phyloP scores from a whole-genome alignment of 2,113 vertebrate species.

The Ictalurus furcatus region DNA sequence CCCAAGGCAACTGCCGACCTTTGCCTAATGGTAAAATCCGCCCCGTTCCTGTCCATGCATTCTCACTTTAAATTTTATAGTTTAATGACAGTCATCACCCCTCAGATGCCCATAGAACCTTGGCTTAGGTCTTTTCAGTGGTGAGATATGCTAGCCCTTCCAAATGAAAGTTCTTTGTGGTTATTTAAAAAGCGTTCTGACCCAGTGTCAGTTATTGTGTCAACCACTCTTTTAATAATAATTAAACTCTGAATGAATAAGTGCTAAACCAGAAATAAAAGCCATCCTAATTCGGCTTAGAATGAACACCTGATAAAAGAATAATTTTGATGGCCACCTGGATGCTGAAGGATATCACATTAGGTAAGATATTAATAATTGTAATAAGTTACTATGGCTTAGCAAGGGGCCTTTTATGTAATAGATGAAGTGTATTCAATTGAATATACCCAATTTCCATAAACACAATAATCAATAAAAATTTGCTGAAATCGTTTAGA shows the following conservation, averaged over 20 bases:
- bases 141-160: conserved; percentile 92
- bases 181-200: conserved; percentile 91
- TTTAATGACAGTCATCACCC: conserved; percentile 88
- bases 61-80: conserved; percentile 83
- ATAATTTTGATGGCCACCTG: conserved; percentile 72
- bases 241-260: conserved; percentile 89
- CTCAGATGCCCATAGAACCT: conserved; percentile 78
- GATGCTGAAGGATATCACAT: conserved; percentile 71
- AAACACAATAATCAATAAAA: conserved; percentile 56
- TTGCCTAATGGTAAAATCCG: no score
- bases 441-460: conserved; percentile 58
- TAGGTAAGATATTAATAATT: conserved; percentile 73
- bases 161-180: conserved; percentile 91
- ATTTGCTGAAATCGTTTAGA: conserved; percentile 7
- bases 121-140: conserved; percentile 91
- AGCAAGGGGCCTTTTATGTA: conserved; percentile 64
- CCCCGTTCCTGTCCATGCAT: conserved; percentile 81
- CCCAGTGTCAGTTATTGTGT: conserved; percentile 73
- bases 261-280: conserved; percentile 63
- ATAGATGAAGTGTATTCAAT: conserved; percentile 47
- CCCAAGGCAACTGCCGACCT: no score
- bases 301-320: conserved; percentile 77
- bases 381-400: conserved; percentile 67
- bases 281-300: conserved; percentile 66
- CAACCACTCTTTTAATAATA: conserved; percentile 92